Evolutionary conservation across 2,113 vertebrate species (phyloP), one percentile per base, ranked within the genome.

Genomic region (Gallinago jamesoni): DNA sequence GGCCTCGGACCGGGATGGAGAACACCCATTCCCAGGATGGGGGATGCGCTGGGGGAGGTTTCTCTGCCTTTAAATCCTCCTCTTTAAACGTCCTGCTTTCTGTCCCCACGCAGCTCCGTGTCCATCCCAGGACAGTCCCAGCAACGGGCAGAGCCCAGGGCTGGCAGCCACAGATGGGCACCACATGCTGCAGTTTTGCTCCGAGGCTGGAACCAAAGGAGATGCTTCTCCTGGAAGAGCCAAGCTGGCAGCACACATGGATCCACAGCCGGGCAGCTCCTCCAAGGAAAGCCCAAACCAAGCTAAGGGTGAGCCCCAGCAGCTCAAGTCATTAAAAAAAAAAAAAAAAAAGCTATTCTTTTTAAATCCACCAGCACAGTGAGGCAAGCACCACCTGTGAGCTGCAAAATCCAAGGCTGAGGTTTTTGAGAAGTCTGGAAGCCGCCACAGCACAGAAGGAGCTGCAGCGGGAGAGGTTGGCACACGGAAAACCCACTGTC

Each of bases 191-290:
- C 7, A 2, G 62, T 0, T 2, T 8, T 27, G 43, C 52, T 39
- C 50, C 3, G 1, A 41, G 43, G 48, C 64, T 12, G 12, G 28
- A 45, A 33, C 15, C 0, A 63, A 81, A 53, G 45, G 45, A 83
- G 78, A 67, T 13, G 53, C 33, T 43, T 33, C 64, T 31, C 3
- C 1, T 18, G 62, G 43, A 79, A 43, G 28, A 66, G 60, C 21
- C 0, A 4, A 45, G 7, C 39, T 6, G 39, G 59, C 1, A 0
- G 37, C 56, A 6, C 3, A 4, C 45, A 12, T 22, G n/a, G 16
- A 28, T 8, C n/a, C 1, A 2, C 72, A 35, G 47, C 43, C 45
- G 8, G 14, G 43, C 33, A 24, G 33, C 35, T 59, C 66, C 53
- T 18, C 45, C 28, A 16, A 23, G 55, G 31, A 37, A 39, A 53